Percentiles rank a stretch among this genome's conserved stretches.
These are phyloP conservation scores for Hippocampus mohnikei DNA, from an alignment of 2,113 vertebrate species.

Conservation along the genomic window DNA sequence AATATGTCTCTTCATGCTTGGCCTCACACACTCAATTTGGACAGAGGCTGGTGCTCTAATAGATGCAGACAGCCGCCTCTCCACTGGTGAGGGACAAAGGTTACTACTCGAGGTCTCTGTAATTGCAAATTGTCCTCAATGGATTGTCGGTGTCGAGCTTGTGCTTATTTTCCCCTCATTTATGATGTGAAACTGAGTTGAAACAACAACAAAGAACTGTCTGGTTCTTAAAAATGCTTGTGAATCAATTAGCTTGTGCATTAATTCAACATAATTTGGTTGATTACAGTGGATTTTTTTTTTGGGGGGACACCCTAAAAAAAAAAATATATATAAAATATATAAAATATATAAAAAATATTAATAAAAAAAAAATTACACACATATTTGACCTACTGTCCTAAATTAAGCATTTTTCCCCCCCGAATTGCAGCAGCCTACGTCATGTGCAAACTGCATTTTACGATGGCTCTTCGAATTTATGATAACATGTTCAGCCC, in stretches of 20 bases:
- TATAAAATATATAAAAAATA: too few species aligned
- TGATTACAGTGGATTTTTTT: too few species aligned
- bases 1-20: conserved; percentile 83
- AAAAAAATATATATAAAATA: too few species aligned
- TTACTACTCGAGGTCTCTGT: conserved; percentile 35
- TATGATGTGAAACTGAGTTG: background rate
- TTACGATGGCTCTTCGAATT: background rate
- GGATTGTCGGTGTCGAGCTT: background rate
- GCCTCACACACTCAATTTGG: conserved; percentile 71
- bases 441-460: too few species aligned
- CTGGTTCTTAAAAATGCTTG: background rate
- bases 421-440: too few species aligned
- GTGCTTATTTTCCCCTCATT: conserved; percentile 1
- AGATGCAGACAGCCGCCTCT: conserved; percentile 50
- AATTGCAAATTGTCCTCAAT: conserved; percentile 38
- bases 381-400: too few species aligned
- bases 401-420: too few species aligned
- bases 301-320: too few species aligned
- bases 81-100: conserved; percentile 44
- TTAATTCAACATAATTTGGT: background rate
- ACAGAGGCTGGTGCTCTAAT: conserved; percentile 57
- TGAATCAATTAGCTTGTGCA: background rate
- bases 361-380: too few species aligned
- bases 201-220: background rate
- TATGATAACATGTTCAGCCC: background rate